These are phyloP conservation scores for Protonibea diacanthus DNA, from an alignment of 2,797 vertebrate species.

Conservation along the genomic window DNA sequence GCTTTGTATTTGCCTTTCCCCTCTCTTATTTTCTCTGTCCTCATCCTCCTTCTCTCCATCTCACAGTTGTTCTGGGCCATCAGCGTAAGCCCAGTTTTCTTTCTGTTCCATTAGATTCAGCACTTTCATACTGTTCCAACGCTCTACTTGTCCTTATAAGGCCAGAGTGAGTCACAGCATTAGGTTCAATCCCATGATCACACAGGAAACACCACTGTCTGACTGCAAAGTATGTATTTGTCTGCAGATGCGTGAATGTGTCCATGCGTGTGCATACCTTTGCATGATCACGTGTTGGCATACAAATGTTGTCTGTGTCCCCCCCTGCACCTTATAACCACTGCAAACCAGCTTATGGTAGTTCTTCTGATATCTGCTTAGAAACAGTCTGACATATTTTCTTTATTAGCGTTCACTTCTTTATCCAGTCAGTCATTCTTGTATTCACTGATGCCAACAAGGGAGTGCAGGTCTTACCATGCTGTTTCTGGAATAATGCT, in stretches of 20 bases:
- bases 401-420: constrained; percentile 12
- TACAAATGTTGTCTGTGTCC: not conserved
- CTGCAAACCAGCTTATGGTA: constrained; percentile 19
- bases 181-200: constrained; percentile 47
- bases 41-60: constrained; percentile 24
- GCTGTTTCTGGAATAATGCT: constrained; percentile 55
- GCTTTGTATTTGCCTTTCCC: not conserved
- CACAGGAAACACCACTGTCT: constrained; percentile 36
- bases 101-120: constrained; percentile 72
- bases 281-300: not conserved
- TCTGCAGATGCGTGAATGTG: constrained; percentile 15
- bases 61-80: constrained; percentile 55
- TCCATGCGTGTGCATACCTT: not conserved
- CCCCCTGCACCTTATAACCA: not conserved
- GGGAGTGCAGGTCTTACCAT: constrained; percentile 16
- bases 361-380: constrained; percentile 6
- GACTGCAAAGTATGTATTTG: constrained; percentile 30
- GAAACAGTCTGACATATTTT: constrained; percentile 7
- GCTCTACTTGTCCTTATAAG: constrained; percentile 68
- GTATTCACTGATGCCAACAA: constrained; percentile 34
- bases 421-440: constrained; percentile 14
- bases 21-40: constrained; percentile 7
- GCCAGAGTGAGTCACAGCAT: constrained; percentile 44
- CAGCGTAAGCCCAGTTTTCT: constrained; percentile 61
- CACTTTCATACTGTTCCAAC: constrained; percentile 60